phyloP scores from a whole-genome alignment of 1,140 invertebrate genomes.

The Lordiphosa collinella region DNA sequence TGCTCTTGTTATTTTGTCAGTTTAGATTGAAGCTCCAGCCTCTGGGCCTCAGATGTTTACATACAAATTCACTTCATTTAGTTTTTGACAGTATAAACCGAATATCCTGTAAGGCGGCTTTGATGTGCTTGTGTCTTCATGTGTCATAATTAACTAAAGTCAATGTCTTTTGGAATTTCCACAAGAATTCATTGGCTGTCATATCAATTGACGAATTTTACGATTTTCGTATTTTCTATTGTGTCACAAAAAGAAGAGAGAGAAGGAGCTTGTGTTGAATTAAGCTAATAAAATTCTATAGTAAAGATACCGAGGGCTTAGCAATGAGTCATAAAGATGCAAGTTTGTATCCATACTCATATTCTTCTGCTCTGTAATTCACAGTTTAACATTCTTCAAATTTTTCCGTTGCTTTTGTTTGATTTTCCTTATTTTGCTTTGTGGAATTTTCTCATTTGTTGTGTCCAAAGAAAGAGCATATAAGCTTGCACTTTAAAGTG shows the following conservation, averaged over 20 bases:
- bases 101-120: conserved; percentile 33
- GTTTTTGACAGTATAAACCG: conserved; percentile 48
- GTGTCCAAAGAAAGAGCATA: too few species aligned
- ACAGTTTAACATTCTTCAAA: too few species aligned
- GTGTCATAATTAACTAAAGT: conserved; percentile 60
- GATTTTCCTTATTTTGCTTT: conserved; percentile 3
- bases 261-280: too few species aligned
- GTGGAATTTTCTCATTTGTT: too few species aligned
- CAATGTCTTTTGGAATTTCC: conserved; percentile 9
- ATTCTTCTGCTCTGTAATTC: too few species aligned
- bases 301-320: too few species aligned
- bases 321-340: too few species aligned
- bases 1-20: conserved; percentile 52
- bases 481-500: too few species aligned
- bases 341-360: too few species aligned
- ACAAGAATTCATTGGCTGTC: background rate
- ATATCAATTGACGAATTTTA: conserved; percentile 42
- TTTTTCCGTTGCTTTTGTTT: conserved; percentile 5
- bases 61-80: conserved; percentile 72
- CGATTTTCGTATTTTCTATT: conserved; percentile 16
- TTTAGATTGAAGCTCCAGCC: conserved; percentile 45
- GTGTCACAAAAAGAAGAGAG: background rate
- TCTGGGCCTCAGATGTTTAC: conserved; percentile 56
- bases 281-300: too few species aligned
- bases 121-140: conserved; percentile 33